A percentile compares a stretch with the other conserved stretches of the same genome.
phyloP scores from a whole-genome alignment of 2,888 invertebrate genomes.

The Dexiosoma caninum region DNA sequence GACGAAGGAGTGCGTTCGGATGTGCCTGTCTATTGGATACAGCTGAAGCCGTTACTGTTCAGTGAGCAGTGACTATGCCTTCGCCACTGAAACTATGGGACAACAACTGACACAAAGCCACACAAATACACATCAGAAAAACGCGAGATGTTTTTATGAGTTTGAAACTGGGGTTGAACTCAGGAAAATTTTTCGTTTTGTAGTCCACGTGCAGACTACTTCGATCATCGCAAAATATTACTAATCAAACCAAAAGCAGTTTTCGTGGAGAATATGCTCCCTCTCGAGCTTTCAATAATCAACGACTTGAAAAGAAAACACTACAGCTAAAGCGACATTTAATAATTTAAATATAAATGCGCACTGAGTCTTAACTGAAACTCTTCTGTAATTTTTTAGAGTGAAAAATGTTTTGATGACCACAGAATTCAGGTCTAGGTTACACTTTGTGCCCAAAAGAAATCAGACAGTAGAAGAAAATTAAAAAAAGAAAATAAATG shows the following conservation, averaged over 20 bases:
- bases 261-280: background rate
- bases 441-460: conserved; percentile 35
- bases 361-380: background rate
- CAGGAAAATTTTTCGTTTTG: too few relatives aligned
- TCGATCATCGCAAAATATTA: too few relatives aligned
- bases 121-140: too few relatives aligned
- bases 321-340: background rate
- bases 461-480: conserved; percentile 40
- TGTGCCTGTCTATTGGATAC: too few relatives aligned
- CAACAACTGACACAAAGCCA: too few relatives aligned
- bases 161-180: too few relatives aligned
- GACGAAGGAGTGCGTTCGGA: too few relatives aligned
- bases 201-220: too few relatives aligned
- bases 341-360: background rate
- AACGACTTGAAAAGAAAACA: background rate
- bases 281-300: background rate
- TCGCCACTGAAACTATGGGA: too few relatives aligned
- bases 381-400: conserved; percentile 18
- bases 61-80: too few relatives aligned
- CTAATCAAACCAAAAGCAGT: background rate
- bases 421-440: conserved; percentile 49
- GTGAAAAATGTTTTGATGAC: conserved; percentile 30
- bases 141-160: too few relatives aligned
- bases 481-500: background rate
- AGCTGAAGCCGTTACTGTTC: too few relatives aligned